phyloP scores from a whole-genome alignment of 2,113 vertebrate species.

The Rhadina sibilatrix region DNA sequence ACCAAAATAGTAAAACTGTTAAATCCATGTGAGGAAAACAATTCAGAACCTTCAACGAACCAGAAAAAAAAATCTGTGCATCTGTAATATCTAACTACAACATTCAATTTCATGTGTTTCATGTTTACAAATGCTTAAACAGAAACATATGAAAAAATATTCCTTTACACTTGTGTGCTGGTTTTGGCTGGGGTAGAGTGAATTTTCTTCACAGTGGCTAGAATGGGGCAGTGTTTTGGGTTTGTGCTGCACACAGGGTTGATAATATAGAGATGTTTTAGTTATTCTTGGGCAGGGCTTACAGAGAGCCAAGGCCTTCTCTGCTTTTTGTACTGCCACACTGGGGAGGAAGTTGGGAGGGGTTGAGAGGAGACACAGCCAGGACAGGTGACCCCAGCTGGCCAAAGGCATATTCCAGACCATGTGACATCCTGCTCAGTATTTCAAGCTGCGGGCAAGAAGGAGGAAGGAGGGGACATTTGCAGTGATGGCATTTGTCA shows the following conservation, averaged over 20 bases:
- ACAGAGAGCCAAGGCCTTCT: background rate
- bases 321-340: accelerated
- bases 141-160: background rate
- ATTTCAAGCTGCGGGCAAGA: accelerated
- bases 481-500: background rate
- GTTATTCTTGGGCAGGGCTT: background rate
- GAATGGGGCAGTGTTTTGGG: background rate
- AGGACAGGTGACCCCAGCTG: background rate
- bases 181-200: background rate
- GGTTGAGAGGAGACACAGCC: background rate
- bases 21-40: background rate
- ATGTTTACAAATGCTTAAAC: background rate
- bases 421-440: background rate
- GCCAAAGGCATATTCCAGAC: background rate
- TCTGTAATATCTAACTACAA: background rate
- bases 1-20: background rate
- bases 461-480: too few species aligned
- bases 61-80: background rate
- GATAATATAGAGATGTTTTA: background rate
- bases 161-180: background rate
- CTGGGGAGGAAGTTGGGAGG: background rate
- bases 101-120: background rate
- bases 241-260: background rate
- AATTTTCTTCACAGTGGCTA: background rate
- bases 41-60: background rate